These are phyloP conservation scores for Bellardia bayeri DNA, from an alignment of 2,888 invertebrate species.

Conservation along the genomic window DNA sequence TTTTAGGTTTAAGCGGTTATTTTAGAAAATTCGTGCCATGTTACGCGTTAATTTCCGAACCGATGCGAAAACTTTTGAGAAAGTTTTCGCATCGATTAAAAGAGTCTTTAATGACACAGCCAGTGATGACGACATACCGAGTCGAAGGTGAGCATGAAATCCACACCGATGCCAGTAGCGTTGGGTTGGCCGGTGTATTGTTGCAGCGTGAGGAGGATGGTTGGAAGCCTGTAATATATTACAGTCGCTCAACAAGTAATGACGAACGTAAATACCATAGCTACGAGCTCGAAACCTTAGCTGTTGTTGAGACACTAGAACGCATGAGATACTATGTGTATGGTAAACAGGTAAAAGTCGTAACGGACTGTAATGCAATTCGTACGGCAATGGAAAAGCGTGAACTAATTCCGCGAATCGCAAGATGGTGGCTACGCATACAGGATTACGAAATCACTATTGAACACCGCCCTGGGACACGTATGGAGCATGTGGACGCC, in stretches of 20 bases:
- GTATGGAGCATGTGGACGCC: background rate
- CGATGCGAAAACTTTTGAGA: constrained; percentile 36
- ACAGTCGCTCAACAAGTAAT: background rate
- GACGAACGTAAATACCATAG: background rate
- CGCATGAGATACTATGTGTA: too few species aligned
- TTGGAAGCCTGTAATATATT: constrained; percentile 34
- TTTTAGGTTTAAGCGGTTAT: constrained; percentile 66
- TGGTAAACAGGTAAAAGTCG: too few species aligned
- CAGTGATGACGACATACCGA: constrained; percentile 24
- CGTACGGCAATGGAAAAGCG: background rate
- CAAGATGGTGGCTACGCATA: background rate
- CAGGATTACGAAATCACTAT: background rate
- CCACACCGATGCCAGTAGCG: constrained; percentile 46
- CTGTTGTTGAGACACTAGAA: too few species aligned
- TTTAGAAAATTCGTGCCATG: constrained; percentile 59
- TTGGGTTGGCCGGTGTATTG: constrained; percentile 35
- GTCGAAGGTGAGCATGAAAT: constrained; percentile 23
- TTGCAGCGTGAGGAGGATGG: constrained; percentile 42
- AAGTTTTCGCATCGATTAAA: constrained; percentile 35
- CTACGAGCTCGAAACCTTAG: background rate
- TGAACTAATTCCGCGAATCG: background rate
- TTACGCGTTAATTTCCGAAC: constrained; percentile 57
- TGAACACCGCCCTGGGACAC: background rate
- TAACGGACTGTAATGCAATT: background rate
- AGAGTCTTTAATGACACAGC: constrained; percentile 14